Conservation (phyloP, 2,888 invertebrate species). For the Metellina segmentata region DNA sequence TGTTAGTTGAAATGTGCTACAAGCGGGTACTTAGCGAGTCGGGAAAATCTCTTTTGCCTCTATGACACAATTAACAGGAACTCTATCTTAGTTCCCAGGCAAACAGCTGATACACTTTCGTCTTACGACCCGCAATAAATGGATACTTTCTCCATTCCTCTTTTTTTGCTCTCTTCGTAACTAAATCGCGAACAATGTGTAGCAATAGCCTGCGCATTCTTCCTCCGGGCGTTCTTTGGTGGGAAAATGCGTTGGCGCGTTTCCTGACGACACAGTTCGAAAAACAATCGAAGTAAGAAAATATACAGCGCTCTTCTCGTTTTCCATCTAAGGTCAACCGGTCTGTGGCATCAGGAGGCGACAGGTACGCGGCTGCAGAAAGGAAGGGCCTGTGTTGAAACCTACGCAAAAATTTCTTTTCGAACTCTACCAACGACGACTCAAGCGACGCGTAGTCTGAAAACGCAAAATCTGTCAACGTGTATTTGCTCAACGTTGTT, state of each 20-base stretch:
- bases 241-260: slow-evolving; percentile 42
- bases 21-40: no score
- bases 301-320: slow-evolving; percentile 10
- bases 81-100: no score
- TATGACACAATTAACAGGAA: no score
- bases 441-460: background rate
- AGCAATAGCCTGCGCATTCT: background rate
- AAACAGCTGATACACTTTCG: no score
- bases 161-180: background rate
- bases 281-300: slow-evolving; percentile 44
- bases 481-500: no score
- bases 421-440: background rate
- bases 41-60: no score
- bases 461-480: background rate
- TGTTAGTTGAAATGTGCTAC: no score
- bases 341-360: slow-evolving; percentile 21
- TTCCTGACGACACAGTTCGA: slow-evolving; percentile 37
- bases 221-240: slow-evolving; percentile 1
- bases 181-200: slow-evolving; percentile 19
- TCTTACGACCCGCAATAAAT: no score
- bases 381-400: slow-evolving; percentile 8
- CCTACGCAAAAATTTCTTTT: slow-evolving; percentile 50
- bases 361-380: slow-evolving; percentile 17
- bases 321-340: slow-evolving; percentile 57
- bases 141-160: background rate